Evolutionary conservation across 2,797 vertebrate species (phyloP).

Genomic region (Pogoniulus pusillus): DNA sequence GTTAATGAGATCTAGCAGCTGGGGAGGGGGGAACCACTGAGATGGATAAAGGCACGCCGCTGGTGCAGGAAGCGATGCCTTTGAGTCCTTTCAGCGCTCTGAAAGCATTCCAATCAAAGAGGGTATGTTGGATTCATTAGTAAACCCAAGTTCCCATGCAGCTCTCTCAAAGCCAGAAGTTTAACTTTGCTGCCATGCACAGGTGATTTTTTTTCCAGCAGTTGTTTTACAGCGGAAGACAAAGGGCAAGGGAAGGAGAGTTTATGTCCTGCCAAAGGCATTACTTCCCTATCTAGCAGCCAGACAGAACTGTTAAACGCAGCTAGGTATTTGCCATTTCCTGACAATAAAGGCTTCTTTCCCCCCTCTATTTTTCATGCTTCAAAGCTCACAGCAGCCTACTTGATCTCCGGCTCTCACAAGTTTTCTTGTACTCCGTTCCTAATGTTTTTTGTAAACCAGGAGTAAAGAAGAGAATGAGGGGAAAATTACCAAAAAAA

Average conservation of each 20-base stretch:
- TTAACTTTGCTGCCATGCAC: conserved; percentile 77
- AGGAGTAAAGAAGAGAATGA: neutral
- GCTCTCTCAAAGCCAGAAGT: conserved; percentile 75
- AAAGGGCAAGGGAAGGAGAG: conserved; percentile 75
- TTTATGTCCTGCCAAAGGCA: conserved; percentile 70
- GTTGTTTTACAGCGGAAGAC: conserved; percentile 72
- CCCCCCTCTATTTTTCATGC: conserved; percentile 47
- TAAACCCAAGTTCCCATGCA: conserved; percentile 79
- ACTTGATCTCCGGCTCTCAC: neutral
- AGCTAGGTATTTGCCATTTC: conserved; percentile 63
- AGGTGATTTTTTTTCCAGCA: conserved; percentile 75
- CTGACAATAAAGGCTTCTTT: conserved; percentile 66
- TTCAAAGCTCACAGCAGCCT: conserved; percentile 34
- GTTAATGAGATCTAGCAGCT: conserved; percentile 87
- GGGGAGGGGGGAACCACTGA: conserved; percentile 82
- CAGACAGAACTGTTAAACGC: conserved; percentile 70
- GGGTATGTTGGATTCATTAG: conserved; percentile 83
- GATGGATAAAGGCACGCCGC: conserved; percentile 80
- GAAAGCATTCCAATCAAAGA: conserved; percentile 83
- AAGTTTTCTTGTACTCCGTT: neutral
- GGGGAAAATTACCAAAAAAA: no score
- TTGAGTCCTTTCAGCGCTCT: conserved; percentile 79
- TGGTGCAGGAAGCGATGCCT: conserved; percentile 83
- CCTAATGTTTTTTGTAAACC: conserved; percentile 28
- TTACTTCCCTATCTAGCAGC: conserved; percentile 72